A percentile compares a stretch with the other conserved stretches of the same genome.
Evolutionary conservation across 1,140 invertebrate species (phyloP).

Genomic region (Centruroides sculpturatus): DNA sequence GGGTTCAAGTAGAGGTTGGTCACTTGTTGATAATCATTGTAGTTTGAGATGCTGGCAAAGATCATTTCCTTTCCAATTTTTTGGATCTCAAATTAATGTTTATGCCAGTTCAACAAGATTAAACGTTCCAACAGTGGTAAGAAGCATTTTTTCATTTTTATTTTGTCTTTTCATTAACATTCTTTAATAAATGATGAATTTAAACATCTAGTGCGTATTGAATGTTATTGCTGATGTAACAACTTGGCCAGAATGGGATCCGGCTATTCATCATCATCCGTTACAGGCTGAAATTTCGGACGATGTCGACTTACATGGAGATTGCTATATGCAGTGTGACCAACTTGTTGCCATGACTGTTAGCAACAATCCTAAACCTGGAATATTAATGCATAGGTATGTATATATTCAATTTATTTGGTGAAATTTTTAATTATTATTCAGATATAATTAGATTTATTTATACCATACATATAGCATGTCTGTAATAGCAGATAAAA

Average conservation of each 20-base stretch:
- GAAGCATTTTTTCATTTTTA: not conserved
- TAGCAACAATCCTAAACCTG: slow-evolving; percentile 6
- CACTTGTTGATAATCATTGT: slow-evolving; percentile 1
- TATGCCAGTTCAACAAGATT: slow-evolving; percentile 10
- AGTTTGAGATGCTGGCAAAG: slow-evolving; percentile 13
- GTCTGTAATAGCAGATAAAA: too few species aligned
- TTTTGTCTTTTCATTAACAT: not conserved
- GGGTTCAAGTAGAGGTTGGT: slow-evolving; percentile 9
- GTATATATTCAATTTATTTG: too few species aligned
- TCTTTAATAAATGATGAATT: not conserved
- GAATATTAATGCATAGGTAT: slow-evolving; percentile 12
- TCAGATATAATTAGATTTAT: too few species aligned
- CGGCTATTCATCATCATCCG: slow-evolving; percentile 3
- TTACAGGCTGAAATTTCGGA: slow-evolving; percentile 13
- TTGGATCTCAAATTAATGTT: slow-evolving; percentile 8
- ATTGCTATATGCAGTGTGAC: slow-evolving; percentile 16
- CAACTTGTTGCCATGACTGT: slow-evolving; percentile 8
- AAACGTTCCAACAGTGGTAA: slow-evolving; percentile 13
- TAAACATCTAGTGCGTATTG: slow-evolving; percentile 7
- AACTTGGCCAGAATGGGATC: slow-evolving; percentile 16
- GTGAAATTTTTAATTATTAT: too few species aligned
- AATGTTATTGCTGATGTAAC: slow-evolving; percentile 17
- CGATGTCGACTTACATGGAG: slow-evolving; percentile 11
- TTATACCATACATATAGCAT: too few species aligned
- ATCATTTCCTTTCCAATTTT: slow-evolving; percentile 7